These are phyloP conservation scores for Troides oblongomaculatus DNA, from an alignment of 2,888 invertebrate species.

Conservation along the genomic window DNA sequence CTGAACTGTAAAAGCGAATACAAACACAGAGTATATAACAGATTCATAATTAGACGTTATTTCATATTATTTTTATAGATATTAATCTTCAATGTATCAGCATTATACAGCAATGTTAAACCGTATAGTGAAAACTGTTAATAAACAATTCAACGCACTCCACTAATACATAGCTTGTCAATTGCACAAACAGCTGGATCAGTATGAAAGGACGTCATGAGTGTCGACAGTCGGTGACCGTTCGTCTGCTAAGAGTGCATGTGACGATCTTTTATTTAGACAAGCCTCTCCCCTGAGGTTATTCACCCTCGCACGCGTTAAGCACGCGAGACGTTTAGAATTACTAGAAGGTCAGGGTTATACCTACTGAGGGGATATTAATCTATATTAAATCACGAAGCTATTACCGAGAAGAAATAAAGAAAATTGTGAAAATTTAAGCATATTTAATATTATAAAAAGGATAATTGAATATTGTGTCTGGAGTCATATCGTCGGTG, in stretches of 20 bases:
- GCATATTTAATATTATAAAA: not conserved
- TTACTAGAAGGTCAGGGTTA: constrained; percentile 73
- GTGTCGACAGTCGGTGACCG: constrained; percentile 49
- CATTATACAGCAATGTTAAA: no score
- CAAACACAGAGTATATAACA: constrained; percentile 1
- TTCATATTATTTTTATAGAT: not conserved
- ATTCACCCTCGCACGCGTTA: constrained; percentile 59
- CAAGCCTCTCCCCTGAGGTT: constrained; percentile 67
- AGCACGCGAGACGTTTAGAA: constrained; percentile 40
- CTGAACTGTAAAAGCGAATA: constrained; percentile 9
- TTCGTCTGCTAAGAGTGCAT: constrained; percentile 45
- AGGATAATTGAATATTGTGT: constrained; percentile 18
- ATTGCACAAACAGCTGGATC: constrained; percentile 40
- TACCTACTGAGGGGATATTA: constrained; percentile 34
- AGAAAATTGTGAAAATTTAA: not conserved
- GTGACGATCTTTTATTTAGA: constrained; percentile 73
- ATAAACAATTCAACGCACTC: not conserved
- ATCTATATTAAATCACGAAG: constrained; percentile 11
- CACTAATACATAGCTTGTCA: not conserved
- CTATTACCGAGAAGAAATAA: not conserved
- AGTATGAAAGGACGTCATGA: constrained; percentile 49
- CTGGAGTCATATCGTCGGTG: constrained; percentile 11
- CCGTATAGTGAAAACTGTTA: not conserved
- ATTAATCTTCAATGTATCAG: no score
- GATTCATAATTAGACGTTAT: not conserved